These are phyloP conservation scores for Lucinisca nassula DNA, from an alignment of 2,888 invertebrate genomes.

Conservation along the genomic window DNA sequence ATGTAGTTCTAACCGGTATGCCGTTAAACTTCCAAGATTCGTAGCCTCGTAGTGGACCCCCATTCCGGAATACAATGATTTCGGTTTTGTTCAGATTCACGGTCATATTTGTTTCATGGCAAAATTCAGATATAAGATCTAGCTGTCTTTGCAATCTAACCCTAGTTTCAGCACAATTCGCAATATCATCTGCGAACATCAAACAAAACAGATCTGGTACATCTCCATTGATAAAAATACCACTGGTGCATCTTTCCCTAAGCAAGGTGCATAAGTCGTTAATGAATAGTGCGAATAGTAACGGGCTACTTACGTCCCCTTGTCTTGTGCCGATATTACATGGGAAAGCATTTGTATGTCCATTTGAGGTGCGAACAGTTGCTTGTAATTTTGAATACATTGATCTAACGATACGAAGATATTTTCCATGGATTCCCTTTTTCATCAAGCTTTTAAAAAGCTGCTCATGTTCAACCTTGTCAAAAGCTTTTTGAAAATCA, in stretches of 20 bases:
- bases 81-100: slow-evolving; percentile 8
- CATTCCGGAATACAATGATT: slow-evolving; percentile 18
- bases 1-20: background rate
- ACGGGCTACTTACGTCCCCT: slow-evolving; percentile 8
- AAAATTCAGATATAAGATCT: background rate
- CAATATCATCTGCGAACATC: slow-evolving; percentile 26
- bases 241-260: background rate
- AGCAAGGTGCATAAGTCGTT: slow-evolving; percentile 14
- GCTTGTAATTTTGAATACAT: slow-evolving; percentile 30
- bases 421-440: slow-evolving; percentile 37
- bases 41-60: background rate
- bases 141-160: background rate
- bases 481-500: slow-evolving; percentile 54
- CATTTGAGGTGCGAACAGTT: slow-evolving; percentile 12
- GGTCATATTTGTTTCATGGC: background rate
- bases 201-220: slow-evolving; percentile 22
- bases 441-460: slow-evolving; percentile 27
- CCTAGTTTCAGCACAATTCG: slow-evolving; percentile 24
- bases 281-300: slow-evolving; percentile 11
- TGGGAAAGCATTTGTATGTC: background rate
- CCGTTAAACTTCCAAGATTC: slow-evolving; percentile 18
- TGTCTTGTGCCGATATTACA: slow-evolving; percentile 22
- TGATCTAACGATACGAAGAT: slow-evolving; percentile 20
- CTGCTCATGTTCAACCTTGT: slow-evolving; percentile 31
- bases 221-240: background rate